Percentiles rank a stretch among this genome's conserved stretches.
These are phyloP conservation scores for Perca schrenkii DNA, from an alignment of 2,113 vertebrate genomes.

Conservation along the genomic window DNA sequence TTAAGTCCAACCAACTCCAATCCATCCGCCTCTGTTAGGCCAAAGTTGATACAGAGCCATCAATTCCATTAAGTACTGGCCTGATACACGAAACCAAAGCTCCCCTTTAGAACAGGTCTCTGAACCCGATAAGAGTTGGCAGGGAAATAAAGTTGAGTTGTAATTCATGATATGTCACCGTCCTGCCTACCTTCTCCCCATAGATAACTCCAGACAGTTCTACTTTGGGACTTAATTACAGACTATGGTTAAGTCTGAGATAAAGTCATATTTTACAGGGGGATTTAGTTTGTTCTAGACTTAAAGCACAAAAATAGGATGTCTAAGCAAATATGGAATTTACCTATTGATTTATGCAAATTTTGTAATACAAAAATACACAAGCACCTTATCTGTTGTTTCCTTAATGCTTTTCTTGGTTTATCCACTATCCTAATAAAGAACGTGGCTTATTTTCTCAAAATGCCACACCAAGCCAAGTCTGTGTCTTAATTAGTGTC, in stretches of 20 bases:
- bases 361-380: conserved; percentile 27
- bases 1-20: conserved; percentile 37
- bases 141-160: conserved; percentile 65
- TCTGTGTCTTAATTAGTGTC: conserved; percentile 30
- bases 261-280: conserved; percentile 66
- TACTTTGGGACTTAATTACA: conserved; percentile 77
- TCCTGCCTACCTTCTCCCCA: conserved; percentile 61
- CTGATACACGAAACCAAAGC: conserved; percentile 73
- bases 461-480: conserved; percentile 11
- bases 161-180: conserved; percentile 78
- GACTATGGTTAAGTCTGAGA: conserved; percentile 59
- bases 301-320: conserved; percentile 40
- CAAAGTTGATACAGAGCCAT: conserved; percentile 82
- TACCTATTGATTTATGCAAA: conserved; percentile 55
- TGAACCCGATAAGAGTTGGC: conserved; percentile 73
- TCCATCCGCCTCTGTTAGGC: conserved; percentile 48
- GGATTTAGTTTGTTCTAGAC: conserved; percentile 52
- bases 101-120: conserved; percentile 75
- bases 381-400: neutral
- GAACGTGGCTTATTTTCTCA: conserved; percentile 2
- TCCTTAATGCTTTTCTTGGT: conserved; percentile 1
- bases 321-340: conserved; percentile 47
- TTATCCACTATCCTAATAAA: conserved; percentile 7
- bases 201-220: conserved; percentile 72
- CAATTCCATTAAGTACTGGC: conserved; percentile 81